Evolutionary conservation across 2,113 vertebrate species (phyloP).

Genomic region (Leptosomus discolor): DNA sequence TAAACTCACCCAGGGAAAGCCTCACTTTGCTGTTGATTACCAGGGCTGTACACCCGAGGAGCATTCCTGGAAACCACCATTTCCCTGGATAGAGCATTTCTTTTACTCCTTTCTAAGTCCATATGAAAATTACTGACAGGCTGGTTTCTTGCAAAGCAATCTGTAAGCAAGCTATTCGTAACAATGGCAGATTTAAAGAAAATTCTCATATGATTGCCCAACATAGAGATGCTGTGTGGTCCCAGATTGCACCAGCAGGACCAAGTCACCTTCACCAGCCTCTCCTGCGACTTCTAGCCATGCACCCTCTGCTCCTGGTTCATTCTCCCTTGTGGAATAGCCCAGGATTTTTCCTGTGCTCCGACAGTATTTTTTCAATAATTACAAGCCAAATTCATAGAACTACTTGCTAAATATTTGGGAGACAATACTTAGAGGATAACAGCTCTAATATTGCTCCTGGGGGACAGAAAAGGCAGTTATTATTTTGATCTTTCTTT

Average conservation of each 20-base stretch:
- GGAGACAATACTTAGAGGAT: background rate
- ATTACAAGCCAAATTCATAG: background rate
- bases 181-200: background rate
- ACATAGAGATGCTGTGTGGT: rapidly evolving
- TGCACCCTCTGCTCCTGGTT: background rate
- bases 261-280: background rate
- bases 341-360: rapidly evolving
- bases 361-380: background rate
- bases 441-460: background rate
- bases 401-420: background rate
- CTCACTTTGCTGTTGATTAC: background rate
- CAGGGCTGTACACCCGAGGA: background rate
- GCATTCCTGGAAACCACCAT: background rate
- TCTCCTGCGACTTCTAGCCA: background rate
- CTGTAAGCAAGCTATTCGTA: background rate
- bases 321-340: background rate
- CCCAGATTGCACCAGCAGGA: background rate
- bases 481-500: background rate
- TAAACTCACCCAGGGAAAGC: background rate
- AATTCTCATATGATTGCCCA: background rate
- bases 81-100: background rate
- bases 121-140: background rate
- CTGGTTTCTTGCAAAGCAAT: background rate
- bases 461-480: background rate
- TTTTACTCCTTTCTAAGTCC: background rate